Evolutionary conservation across 2,888 invertebrate genomes (phyloP).

Genomic region (Drosophila acutilabella): DNA sequence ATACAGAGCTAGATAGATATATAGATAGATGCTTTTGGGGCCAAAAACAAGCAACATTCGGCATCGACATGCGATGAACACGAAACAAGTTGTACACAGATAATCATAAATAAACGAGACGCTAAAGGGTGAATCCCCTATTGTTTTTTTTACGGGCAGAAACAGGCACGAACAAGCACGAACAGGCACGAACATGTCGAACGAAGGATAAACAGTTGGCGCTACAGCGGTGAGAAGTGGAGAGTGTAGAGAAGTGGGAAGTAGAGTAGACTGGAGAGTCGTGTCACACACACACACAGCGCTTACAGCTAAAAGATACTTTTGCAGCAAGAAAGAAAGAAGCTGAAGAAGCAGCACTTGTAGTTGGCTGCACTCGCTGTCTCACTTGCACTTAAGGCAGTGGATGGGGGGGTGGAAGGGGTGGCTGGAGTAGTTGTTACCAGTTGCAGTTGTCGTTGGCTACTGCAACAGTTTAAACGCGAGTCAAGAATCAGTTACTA

Average conservation of each 20-base stretch:
- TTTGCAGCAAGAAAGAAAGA: slow-evolving; percentile 37
- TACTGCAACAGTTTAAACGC: slow-evolving; percentile 58
- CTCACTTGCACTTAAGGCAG: slow-evolving; percentile 32
- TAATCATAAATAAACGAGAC: slow-evolving; percentile 82
- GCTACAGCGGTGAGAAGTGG: slow-evolving; percentile 38
- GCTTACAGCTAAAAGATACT: slow-evolving; percentile 76
- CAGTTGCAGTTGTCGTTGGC: slow-evolving; percentile 46
- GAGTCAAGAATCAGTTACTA: slow-evolving; percentile 50
- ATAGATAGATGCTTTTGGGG: slow-evolving; percentile 68
- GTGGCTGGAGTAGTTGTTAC: neutral
- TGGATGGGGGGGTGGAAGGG: neutral
- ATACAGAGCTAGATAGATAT: no score
- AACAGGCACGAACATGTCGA: slow-evolving; percentile 55
- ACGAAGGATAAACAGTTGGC: slow-evolving; percentile 46
- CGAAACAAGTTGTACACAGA: slow-evolving; percentile 82
- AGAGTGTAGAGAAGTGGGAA: slow-evolving; percentile 4
- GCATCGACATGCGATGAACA: slow-evolving; percentile 79
- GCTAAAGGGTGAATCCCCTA: slow-evolving; percentile 27
- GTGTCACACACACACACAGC: slow-evolving; percentile 51
- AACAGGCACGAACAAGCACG: slow-evolving; percentile 50
- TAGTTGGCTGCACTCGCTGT: slow-evolving; percentile 13
- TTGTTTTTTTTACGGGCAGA: neutral
- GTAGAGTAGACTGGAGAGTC: slow-evolving; percentile 5
- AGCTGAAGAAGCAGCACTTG: slow-evolving; percentile 20
- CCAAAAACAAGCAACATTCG: slow-evolving; percentile 69